Conservation (phyloP, 2,797 vertebrate genomes). For the Hylomyscus alleni region DNA sequence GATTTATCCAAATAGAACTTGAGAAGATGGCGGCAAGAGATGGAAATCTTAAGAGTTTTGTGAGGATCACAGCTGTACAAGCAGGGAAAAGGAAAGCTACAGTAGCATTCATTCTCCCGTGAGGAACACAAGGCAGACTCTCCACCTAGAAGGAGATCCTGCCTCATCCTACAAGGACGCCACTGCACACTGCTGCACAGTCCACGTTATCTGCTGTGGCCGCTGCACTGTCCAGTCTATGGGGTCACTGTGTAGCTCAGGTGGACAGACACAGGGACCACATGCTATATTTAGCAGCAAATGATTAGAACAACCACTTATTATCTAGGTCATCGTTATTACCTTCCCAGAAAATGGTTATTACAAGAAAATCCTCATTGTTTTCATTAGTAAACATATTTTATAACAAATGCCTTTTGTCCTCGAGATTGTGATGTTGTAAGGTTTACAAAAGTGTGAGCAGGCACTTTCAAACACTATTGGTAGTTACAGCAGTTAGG, state of each 20-base stretch:
- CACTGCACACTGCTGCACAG: not conserved
- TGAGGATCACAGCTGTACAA: not conserved
- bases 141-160: not conserved
- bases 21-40: not conserved
- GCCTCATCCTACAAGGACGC: not conserved
- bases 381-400: not conserved
- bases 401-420: not conserved
- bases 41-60: not conserved
- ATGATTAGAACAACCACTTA: not conserved
- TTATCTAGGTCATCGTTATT: not conserved
- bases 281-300: not conserved
- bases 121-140: not conserved
- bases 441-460: not conserved
- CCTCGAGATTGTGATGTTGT: not conserved
- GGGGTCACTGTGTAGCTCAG: not conserved
- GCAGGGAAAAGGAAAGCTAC: not conserved
- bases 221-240: not conserved
- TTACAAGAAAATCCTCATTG: not conserved
- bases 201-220: too few relatives aligned
- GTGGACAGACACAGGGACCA: not conserved
- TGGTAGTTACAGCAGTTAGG: not conserved
- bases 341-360: not conserved
- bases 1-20: not conserved
- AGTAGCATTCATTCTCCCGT: too few relatives aligned
- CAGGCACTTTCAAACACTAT: not conserved